Evolutionary conservation across 2,797 vertebrate species (phyloP).

Genomic region (Scarus forsteni): DNA sequence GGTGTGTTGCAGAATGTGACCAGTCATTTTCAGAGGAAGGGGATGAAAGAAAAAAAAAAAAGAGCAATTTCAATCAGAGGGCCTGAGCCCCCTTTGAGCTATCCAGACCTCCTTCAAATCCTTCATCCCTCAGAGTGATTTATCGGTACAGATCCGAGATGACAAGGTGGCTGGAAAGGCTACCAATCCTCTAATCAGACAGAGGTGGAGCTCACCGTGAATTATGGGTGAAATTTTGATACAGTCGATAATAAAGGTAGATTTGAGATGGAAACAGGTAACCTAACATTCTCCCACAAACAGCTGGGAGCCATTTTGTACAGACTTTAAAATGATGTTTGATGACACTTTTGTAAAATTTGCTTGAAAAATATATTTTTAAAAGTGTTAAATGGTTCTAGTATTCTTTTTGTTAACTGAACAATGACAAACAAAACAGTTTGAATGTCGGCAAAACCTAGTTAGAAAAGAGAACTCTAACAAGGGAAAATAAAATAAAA

Average conservation of each 20-base stretch:
- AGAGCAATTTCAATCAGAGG: slow-evolving; percentile 28
- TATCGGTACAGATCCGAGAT: slow-evolving; percentile 38
- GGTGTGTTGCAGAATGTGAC: not conserved
- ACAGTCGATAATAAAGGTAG: slow-evolving; percentile 13
- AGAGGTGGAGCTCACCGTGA: slow-evolving; percentile 14
- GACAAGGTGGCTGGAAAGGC: slow-evolving; percentile 26
- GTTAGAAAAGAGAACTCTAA: too few relatives aligned
- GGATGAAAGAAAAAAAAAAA: not conserved
- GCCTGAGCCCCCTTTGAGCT: slow-evolving; percentile 15
- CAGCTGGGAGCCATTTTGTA: too few relatives aligned
- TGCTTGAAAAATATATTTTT: not conserved
- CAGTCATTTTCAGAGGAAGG: not conserved
- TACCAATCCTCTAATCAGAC: slow-evolving; percentile 19
- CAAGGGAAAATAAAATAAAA: too few relatives aligned
- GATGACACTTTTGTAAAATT: not conserved
- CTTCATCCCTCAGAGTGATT: slow-evolving; percentile 38
- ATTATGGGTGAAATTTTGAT: slow-evolving; percentile 11
- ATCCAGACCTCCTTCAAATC: slow-evolving; percentile 37
- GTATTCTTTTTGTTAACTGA: not conserved
- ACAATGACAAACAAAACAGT: not conserved
- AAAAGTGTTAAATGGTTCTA: not conserved
- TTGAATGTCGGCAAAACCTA: too few relatives aligned
- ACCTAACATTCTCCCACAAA: not conserved
- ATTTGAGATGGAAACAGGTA: not conserved
- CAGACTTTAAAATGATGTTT: too few relatives aligned